Percentiles rank a stretch among this genome's conserved stretches.
These are phyloP conservation scores for Dione juno DNA, from an alignment of 2,888 invertebrate species.

Conservation along the genomic window DNA sequence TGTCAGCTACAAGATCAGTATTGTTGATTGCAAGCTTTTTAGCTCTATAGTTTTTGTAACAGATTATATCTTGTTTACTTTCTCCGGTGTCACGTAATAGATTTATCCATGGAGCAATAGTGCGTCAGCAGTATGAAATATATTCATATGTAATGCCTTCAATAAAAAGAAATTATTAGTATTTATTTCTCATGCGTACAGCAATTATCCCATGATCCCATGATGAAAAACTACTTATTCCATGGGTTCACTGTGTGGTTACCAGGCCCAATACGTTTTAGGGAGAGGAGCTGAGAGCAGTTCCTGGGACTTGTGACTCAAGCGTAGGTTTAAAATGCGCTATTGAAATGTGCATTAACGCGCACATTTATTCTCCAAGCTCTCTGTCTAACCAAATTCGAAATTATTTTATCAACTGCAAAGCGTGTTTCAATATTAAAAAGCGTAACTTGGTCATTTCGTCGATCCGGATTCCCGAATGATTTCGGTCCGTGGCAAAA, in stretches of 20 bases:
- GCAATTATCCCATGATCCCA: no score
- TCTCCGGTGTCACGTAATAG: conserved; percentile 60
- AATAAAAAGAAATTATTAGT: conserved; percentile 45
- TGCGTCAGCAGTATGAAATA: conserved; percentile 50
- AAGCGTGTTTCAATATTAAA: conserved; percentile 1
- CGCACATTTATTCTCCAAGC: no score
- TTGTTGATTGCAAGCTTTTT: neutral
- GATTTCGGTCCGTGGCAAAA: conserved; percentile 65
- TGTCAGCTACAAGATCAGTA: neutral
- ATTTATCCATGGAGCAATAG: conserved; percentile 55
- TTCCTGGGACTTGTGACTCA: no score
- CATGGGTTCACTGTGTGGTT: no score
- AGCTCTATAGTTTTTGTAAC: neutral
- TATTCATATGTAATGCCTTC: conserved; percentile 50
- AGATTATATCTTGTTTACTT: conserved; percentile 5
- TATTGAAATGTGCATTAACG: no score
- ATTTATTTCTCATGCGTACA: neutral
- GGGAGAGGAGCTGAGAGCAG: no score
- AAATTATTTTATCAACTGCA: no score
- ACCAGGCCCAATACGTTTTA: no score
- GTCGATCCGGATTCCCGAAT: conserved; percentile 56
- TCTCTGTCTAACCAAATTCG: no score
- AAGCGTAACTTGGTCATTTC: conserved; percentile 19
- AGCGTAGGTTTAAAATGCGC: no score
- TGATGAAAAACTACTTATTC: no score